These are phyloP conservation scores for Cyclura pinguis DNA, from an alignment of 2,797 vertebrate genomes.

Conservation along the genomic window DNA sequence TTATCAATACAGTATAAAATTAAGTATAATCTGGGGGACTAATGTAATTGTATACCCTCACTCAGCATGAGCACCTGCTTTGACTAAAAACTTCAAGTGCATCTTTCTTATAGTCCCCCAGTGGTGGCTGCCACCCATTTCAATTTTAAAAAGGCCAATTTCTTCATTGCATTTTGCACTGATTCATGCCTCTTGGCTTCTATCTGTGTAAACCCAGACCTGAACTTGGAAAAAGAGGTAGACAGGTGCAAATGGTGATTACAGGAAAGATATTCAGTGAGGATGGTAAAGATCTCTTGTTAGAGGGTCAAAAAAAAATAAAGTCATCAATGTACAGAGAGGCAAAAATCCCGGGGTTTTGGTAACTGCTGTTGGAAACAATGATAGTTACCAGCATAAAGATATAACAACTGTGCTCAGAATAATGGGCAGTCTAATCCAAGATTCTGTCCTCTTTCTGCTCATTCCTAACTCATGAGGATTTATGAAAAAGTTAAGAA, in stretches of 20 bases:
- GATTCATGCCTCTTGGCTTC: neutral
- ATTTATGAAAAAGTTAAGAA: no score
- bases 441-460: neutral
- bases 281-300: neutral
- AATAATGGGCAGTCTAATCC: neutral
- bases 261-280: neutral
- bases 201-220: neutral
- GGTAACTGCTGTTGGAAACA: neutral
- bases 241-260: neutral
- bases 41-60: neutral
- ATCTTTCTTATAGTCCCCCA: neutral
- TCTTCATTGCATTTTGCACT: neutral
- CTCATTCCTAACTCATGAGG: no score
- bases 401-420: neutral
- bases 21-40: no score
- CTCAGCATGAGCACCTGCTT: neutral
- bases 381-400: neutral
- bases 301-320: neutral
- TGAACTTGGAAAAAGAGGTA: neutral
- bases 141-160: neutral
- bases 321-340: neutral
- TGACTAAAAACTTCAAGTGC: neutral
- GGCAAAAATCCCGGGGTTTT: neutral
- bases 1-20: neutral
- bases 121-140: neutral